These are phyloP conservation scores for Prunella strophiata DNA, from an alignment of 2,797 vertebrate species.

Conservation along the genomic window DNA sequence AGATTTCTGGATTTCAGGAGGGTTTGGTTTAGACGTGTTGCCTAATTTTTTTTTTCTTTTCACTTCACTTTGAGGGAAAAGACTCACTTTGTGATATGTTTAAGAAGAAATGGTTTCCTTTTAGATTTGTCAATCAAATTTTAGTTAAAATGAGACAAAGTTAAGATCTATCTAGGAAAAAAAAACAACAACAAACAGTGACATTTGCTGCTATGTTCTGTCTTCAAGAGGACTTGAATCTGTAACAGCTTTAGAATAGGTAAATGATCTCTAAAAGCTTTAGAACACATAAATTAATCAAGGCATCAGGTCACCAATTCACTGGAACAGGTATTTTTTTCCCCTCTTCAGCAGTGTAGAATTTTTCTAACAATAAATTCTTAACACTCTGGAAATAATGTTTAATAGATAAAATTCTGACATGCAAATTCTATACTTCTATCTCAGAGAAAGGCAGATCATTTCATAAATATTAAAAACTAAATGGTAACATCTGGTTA, in stretches of 20 bases:
- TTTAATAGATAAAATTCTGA: constrained; percentile 1
- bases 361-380: constrained; percentile 46
- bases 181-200: background rate
- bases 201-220: constrained; percentile 20
- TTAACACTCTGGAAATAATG: constrained; percentile 44
- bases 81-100: rapidly evolving
- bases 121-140: background rate
- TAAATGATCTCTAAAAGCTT: constrained; percentile 20
- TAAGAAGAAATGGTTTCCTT: background rate
- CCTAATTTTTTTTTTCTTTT: background rate
- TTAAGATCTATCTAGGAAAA: background rate
- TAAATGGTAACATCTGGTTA: constrained; percentile 27
- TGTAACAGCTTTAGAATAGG: constrained; percentile 10
- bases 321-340: background rate
- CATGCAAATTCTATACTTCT: background rate
- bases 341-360: background rate
- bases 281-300: background rate
- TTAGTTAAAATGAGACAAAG: background rate
- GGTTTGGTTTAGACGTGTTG: rapidly evolving
- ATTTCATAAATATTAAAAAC: constrained; percentile 40
- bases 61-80: background rate
- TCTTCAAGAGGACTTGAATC: constrained; percentile 13
- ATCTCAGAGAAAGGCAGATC: background rate
- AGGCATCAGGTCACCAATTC: background rate
- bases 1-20: background rate